phyloP scores from a whole-genome alignment of 2,797 vertebrate genomes.

The Garrulus glandarius region DNA sequence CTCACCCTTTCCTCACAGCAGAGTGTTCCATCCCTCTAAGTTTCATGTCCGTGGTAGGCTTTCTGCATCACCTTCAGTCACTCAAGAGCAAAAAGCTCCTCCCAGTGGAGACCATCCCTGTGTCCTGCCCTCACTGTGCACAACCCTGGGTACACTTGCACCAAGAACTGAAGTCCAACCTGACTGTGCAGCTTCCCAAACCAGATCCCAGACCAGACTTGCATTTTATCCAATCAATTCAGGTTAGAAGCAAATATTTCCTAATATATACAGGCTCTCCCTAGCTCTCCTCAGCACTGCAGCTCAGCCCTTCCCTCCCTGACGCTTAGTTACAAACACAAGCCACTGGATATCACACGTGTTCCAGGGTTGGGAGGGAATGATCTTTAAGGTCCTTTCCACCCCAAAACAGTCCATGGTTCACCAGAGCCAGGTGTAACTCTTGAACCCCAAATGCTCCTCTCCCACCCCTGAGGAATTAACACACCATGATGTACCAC shows the following conservation, averaged over 20 bases:
- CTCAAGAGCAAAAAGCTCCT: background rate
- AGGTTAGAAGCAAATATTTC: background rate
- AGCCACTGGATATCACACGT: background rate
- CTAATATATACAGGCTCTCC: fast-evolving
- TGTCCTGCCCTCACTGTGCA: background rate
- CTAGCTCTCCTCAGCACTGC: background rate
- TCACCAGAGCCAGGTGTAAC: background rate
- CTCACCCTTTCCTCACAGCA: background rate
- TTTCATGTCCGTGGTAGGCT: fast-evolving
- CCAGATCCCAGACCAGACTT: background rate
- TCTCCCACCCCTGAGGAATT: background rate
- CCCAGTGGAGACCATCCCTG: fast-evolving
- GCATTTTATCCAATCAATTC: background rate
- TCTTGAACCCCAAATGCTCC: fast-evolving
- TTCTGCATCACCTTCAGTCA: background rate
- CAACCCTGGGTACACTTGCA: fast-evolving
- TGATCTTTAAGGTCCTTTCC: background rate
- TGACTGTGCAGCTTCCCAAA: background rate
- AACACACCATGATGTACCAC: fast-evolving
- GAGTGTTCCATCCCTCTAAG: background rate
- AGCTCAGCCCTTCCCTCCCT: background rate
- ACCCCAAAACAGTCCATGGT: background rate
- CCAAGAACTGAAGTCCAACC: fast-evolving
- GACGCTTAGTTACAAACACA: background rate
- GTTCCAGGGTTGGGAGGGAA: background rate